A percentile compares a stretch with the other conserved stretches of the same genome.
These are phyloP conservation scores for Caenorhabditis japonica DNA, from an alignment of 2,888 invertebrate species.

Conservation along the genomic window DNA sequence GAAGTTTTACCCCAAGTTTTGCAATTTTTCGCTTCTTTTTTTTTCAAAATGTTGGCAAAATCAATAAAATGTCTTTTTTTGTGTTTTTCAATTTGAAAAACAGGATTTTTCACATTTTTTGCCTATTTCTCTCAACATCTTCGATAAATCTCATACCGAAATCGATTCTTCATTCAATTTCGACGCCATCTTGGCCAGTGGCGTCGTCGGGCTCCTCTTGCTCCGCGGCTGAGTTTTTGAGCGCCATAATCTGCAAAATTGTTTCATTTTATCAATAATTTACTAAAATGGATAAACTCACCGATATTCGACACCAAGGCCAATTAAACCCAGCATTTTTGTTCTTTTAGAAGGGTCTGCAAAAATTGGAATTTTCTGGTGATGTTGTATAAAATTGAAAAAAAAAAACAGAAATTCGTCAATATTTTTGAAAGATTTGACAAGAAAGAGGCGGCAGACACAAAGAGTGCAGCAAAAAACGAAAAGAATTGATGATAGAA, in stretches of 20 bases:
- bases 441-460: conserved; percentile 3
- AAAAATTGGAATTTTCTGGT: neutral
- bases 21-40: too few relatives aligned
- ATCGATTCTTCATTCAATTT: conserved; percentile 55
- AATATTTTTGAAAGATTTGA: conserved; percentile 48
- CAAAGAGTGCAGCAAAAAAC: neutral
- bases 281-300: neutral
- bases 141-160: conserved; percentile 21
- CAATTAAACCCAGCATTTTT: conserved; percentile 11
- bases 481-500: conserved; percentile 33
- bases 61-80: too few relatives aligned
- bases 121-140: too few relatives aligned
- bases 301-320: conserved; percentile 8
- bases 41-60: too few relatives aligned
- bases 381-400: neutral
- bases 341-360: neutral
- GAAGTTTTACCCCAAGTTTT: too few relatives aligned
- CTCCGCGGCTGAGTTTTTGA: conserved; percentile 8
- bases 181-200: conserved; percentile 39
- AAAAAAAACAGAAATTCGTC: conserved; percentile 14
- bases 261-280: conserved; percentile 6
- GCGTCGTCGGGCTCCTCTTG: conserved; percentile 38
- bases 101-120: too few relatives aligned
- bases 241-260: conserved; percentile 28
- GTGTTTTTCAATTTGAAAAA: too few relatives aligned